A percentile compares a stretch with the other conserved stretches of the same genome.
These are phyloP conservation scores for Xyrichtys novacula DNA, from an alignment of 2,797 vertebrate genomes.

Conservation along the genomic window DNA sequence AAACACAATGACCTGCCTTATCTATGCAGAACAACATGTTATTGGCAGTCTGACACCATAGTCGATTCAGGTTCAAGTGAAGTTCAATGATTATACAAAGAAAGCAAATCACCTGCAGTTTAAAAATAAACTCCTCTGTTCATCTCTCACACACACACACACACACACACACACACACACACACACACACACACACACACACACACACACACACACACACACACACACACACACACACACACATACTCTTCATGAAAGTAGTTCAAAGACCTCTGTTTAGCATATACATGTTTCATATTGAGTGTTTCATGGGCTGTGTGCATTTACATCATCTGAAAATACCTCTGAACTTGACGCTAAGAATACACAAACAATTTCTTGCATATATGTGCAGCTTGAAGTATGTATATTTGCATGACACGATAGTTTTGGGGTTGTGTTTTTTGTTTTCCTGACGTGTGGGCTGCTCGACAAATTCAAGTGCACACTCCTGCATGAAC, in stretches of 20 bases:
- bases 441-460: neutral
- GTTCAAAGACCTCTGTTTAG: constrained; percentile 46
- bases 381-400: neutral
- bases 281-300: constrained; percentile 19
- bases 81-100: constrained; percentile 33
- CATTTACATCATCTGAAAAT: constrained; percentile 36
- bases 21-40: constrained; percentile 3
- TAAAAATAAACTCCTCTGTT: constrained; percentile 36
- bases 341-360: constrained; percentile 30
- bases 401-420: neutral
- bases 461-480: constrained; percentile 61
- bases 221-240: no score
- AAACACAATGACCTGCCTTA: neutral
- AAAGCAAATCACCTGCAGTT: constrained; percentile 18
- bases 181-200: no score
- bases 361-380: neutral
- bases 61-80: constrained; percentile 14
- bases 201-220: no score
- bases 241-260: neutral
- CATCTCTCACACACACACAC: neutral
- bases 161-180: no score
- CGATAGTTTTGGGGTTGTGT: neutral
- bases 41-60: constrained; percentile 8
- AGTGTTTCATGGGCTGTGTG: constrained; percentile 13
- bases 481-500: constrained; percentile 42